Base-by-base conservation (phyloP, 92 coral and sea anemone species). In the Metridium senile region DNA sequence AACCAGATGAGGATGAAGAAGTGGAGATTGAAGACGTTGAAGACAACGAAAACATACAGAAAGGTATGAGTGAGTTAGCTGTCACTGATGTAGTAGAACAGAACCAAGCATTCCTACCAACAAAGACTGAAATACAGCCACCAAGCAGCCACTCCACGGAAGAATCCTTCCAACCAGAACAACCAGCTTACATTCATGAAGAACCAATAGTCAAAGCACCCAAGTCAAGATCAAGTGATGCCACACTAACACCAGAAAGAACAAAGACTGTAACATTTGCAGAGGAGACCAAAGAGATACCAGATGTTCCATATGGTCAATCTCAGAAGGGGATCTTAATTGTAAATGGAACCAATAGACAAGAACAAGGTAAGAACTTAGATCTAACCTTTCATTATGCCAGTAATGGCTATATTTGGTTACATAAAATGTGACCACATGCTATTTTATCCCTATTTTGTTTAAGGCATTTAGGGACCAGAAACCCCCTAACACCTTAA, bases 231-330 rank as follows among this genome's bases (percentile, higher is more conserved):
- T 81, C 35, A 0, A 71, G 71, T 61, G 87, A 87, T 20, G 35
- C 68, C 32, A 31, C 28, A 1, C n/a, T 47, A 0, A 33, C 67
- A 11, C 89, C 86, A 0, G 93, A 88, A 51, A 88, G 79, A n/a
- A n/a, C n/a, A 76, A 88, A 88, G 86, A 88, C 93, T n/a, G 93
- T 88, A 1, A 88, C 79, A 20, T 88, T 88, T 84, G 89, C 89
- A 0, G 93, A 88, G 19, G 78, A 62, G 26, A 67, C 78, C 49
- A 81, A 81, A 33, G 85, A 73, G 56, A 81, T 81, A 21, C 85
- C 79, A 25, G 64, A 58, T 11, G 66, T 29, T 1, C 59, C 76
- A 16, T 77, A 66, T 26, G 45, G 71, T 19, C 75, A 69, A 39
- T 35, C 72, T 16, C 84, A 79, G 25, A 68, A 68, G 27, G 84